phyloP scores from a whole-genome alignment of 2,888 invertebrate genomes.

The Magallana nippona region DNA sequence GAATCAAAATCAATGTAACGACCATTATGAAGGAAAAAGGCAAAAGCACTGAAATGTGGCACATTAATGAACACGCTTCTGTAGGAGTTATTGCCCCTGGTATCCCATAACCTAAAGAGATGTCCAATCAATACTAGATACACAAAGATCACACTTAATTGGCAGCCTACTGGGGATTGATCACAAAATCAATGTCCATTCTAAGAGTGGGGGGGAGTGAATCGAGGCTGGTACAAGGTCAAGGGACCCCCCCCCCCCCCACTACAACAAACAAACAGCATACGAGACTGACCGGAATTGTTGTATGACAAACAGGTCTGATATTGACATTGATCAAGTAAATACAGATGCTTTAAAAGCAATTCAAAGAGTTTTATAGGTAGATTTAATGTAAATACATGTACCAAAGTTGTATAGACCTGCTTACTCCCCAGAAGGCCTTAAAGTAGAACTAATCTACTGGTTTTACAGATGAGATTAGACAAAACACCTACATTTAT shows the following conservation, averaged over 20 bases:
- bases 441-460: too few species aligned
- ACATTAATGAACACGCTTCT: background rate
- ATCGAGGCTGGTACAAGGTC: background rate
- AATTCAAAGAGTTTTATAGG: too few species aligned
- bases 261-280: background rate
- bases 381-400: too few species aligned
- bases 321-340: too few species aligned
- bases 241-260: background rate
- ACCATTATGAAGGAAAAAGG: background rate
- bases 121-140: constrained; percentile 19
- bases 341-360: too few species aligned
- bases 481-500: too few species aligned
- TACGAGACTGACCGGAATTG: too few species aligned
- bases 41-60: background rate
- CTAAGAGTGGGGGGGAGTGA: background rate
- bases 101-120: background rate
- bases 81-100: constrained; percentile 27
- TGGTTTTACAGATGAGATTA: too few species aligned
- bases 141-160: constrained; percentile 17
- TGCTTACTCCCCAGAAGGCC: too few species aligned
- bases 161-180: background rate
- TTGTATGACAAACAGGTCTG: too few species aligned
- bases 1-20: too few species aligned
- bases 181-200: constrained; percentile 23
- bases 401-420: too few species aligned